Evolutionary conservation across 2,888 invertebrate species (phyloP), one percentile per base, ranked within the genome.

Genomic region (Ryuthela nishihirai): DNA sequence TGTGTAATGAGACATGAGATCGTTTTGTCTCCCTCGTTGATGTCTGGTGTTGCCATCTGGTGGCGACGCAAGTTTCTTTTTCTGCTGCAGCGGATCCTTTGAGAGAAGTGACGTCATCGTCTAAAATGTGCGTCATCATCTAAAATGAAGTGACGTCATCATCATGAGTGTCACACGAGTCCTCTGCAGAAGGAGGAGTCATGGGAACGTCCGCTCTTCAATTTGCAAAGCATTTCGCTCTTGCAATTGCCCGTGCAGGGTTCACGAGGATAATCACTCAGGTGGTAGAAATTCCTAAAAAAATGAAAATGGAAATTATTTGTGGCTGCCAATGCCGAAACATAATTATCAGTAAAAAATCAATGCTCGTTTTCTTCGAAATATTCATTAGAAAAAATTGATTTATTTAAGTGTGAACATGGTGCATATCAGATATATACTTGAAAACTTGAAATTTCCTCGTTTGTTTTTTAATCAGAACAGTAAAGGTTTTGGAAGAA

Each of bases 171-270:
- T n/a, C n/a, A n/a, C n/a, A n/a, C n/a, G n/a, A n/a, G n/a, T n/a
- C 39, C 20, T 39, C 20, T 29, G 36, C 58, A 59, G 47, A 59
- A 59, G 9, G 53, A 50, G 1, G 58, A 59, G 15, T 59, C 58
- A 20, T 59, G 58, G 1, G 67, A 65, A 3, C 53, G 23, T 4
- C 54, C 65, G 1, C 55, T 59, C 2, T 62, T 35, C 44, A 67
- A 45, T 12, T 60, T 45, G 35, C 67, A 67, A 10, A 67, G 36
- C 2, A 65, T 54, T 26, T 66, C 58, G 10, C 42, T 35, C 34
- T 58, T 62, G 41, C 67, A 67, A 25, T 43, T 47, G 7, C 54
- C 56, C 3, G 34, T 21, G 36, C 62, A 62, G 1, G 24, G 26
- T 24, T 58, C 56, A 7, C 45, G 35, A 1, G 52, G 49, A 18